Evolutionary conservation across 1,140 invertebrate species (phyloP).

Genomic region (Penaeus indicus): DNA sequence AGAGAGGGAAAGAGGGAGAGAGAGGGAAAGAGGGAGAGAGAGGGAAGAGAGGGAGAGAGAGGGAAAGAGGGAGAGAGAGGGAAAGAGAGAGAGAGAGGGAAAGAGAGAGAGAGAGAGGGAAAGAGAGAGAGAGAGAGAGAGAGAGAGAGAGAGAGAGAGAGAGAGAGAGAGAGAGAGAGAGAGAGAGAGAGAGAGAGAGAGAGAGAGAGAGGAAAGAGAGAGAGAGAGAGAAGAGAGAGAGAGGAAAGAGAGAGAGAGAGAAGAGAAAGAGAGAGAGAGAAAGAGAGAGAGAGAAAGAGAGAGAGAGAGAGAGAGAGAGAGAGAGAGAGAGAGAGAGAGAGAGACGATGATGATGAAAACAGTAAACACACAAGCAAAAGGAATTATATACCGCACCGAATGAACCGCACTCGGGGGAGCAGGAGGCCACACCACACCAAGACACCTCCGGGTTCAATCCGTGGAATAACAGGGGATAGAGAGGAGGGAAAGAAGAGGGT

Average conservation of each 20-base stretch:
- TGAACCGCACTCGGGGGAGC: too few species aligned
- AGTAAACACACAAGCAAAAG: too few species aligned
- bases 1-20: background rate
- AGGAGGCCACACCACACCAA: too few species aligned
- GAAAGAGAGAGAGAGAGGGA: background rate
- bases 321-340: slow-evolving; percentile 23
- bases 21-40: background rate
- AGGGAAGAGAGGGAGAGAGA: background rate
- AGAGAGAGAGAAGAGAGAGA: background rate
- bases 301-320: background rate
- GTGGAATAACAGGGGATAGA: too few species aligned
- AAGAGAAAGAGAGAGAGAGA: background rate
- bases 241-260: background rate
- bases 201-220: background rate
- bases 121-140: background rate
- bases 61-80: background rate
- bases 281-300: background rate
- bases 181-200: background rate
- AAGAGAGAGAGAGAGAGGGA: background rate
- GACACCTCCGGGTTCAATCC: too few species aligned
- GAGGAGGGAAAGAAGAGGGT: too few species aligned
- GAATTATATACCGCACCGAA: too few species aligned
- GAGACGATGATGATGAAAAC: background rate
- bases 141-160: background rate
- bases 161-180: background rate